These are phyloP conservation scores for Psittacula echo DNA, from an alignment of 2,797 vertebrate genomes.

Conservation along the genomic window DNA sequence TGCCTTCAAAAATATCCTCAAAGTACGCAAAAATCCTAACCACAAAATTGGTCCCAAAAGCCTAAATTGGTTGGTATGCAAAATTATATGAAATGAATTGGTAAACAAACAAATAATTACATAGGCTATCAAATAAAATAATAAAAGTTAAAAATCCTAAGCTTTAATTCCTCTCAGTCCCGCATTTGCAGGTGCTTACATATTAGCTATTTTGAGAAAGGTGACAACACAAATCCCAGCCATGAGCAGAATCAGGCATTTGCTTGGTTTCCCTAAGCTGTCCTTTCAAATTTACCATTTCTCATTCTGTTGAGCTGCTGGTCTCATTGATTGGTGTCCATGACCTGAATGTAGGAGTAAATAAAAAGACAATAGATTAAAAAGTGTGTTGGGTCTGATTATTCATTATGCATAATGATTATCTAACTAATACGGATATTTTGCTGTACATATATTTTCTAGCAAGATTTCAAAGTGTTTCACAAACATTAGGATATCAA, in stretches of 20 bases:
- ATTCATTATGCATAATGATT: neutral
- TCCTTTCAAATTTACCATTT: constrained; percentile 22
- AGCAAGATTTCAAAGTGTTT: neutral
- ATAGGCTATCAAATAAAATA: neutral
- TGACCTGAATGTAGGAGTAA: neutral
- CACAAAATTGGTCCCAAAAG: neutral
- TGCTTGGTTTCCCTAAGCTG: neutral
- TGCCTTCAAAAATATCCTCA: neutral
- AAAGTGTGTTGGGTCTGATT: neutral
- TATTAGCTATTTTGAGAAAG: neutral
- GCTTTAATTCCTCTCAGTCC: neutral
- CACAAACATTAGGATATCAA: neutral
- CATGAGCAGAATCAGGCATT: neutral
- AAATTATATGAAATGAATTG: neutral
- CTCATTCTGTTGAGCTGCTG: neutral
- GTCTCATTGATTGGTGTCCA: neutral
- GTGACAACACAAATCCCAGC: neutral
- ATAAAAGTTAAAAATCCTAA: neutral
- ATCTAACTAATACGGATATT: neutral
- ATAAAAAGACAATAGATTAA: neutral
- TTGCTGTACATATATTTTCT: neutral
- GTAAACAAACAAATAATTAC: neutral
- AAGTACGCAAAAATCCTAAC: neutral
- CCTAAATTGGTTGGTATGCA: neutral
- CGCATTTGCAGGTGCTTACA: neutral